These are phyloP conservation scores for Scrobipalpa atriplicella DNA, from an alignment of 2,888 invertebrate genomes.

Conservation along the genomic window DNA sequence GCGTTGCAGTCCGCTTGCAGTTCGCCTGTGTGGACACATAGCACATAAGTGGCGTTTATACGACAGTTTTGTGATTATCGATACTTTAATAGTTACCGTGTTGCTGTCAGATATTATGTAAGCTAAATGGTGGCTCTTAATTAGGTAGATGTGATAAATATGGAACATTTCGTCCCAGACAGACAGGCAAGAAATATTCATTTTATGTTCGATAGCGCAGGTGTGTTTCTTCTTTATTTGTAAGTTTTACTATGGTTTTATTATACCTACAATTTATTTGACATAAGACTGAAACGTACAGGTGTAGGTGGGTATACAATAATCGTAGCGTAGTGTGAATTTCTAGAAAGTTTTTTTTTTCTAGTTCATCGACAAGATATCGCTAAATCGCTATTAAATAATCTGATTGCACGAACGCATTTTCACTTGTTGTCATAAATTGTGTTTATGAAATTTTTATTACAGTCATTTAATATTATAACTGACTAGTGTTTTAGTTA, in stretches of 20 bases:
- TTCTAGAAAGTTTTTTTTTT: too few species aligned
- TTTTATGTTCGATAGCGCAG: neutral
- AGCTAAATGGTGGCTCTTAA: neutral
- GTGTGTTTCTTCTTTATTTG: neutral
- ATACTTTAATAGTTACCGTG: constrained; percentile 2
- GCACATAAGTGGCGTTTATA: neutral
- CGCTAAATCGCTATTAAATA: too few species aligned
- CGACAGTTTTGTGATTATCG: constrained; percentile 3
- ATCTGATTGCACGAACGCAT: neutral
- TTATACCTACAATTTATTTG: too few species aligned
- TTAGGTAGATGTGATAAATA: neutral
- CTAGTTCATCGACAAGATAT: too few species aligned
- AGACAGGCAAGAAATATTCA: too few species aligned
- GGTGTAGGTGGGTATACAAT: too few species aligned
- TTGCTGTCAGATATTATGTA: neutral
- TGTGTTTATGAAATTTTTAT: neutral
- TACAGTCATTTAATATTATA: too few species aligned
- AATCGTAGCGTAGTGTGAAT: too few species aligned
- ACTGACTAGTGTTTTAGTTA: too few species aligned
- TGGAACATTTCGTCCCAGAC: neutral
- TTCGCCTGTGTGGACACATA: neutral
- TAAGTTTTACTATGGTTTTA: neutral
- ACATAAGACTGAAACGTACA: too few species aligned
- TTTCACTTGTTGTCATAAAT: constrained; percentile 23
- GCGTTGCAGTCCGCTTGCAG: neutral